These are phyloP conservation scores for Lepidocyrtinus sp. DNA, from an alignment of 2,888 invertebrate species.

Conservation along the genomic window DNA sequence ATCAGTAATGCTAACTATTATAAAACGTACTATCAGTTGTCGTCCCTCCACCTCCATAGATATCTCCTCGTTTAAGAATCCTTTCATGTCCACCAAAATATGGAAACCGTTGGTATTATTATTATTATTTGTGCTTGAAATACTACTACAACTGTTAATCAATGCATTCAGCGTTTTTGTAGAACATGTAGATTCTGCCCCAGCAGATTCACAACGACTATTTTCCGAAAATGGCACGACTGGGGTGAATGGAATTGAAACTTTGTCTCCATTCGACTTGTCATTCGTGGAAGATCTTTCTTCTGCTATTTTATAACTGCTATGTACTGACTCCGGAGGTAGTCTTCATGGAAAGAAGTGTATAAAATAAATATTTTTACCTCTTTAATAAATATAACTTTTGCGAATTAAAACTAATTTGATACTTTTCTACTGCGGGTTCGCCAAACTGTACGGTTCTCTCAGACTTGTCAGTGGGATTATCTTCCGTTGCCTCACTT, in stretches of 20 bases:
- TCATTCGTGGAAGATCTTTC: too few relatives aligned
- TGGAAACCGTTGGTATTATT: conserved; percentile 17
- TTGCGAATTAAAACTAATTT: too few relatives aligned
- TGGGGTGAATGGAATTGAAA: not conserved
- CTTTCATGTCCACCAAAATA: conserved; percentile 48
- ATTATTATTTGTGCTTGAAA: not conserved
- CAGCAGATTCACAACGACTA: not conserved
- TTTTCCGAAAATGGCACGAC: not conserved
- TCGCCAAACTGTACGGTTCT: not conserved
- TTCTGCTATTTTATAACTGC: too few relatives aligned
- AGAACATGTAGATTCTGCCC: not conserved
- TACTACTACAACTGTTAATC: conserved; percentile 15
- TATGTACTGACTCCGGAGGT: too few relatives aligned
- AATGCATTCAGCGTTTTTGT: conserved; percentile 10
- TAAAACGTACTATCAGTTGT: conserved; percentile 43
- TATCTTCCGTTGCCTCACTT: not conserved
- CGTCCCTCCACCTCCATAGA: conserved; percentile 61
- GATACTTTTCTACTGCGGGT: not conserved
- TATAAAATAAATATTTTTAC: too few relatives aligned
- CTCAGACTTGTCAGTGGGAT: not conserved
- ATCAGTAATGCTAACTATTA: not conserved
- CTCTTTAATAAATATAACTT: too few relatives aligned
- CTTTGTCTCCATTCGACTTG: not conserved
- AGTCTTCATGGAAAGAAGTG: too few relatives aligned
- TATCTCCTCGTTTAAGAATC: conserved; percentile 62